Conservation (phyloP, 2,797 vertebrate genomes). For the Galagoides demidoff region DNA sequence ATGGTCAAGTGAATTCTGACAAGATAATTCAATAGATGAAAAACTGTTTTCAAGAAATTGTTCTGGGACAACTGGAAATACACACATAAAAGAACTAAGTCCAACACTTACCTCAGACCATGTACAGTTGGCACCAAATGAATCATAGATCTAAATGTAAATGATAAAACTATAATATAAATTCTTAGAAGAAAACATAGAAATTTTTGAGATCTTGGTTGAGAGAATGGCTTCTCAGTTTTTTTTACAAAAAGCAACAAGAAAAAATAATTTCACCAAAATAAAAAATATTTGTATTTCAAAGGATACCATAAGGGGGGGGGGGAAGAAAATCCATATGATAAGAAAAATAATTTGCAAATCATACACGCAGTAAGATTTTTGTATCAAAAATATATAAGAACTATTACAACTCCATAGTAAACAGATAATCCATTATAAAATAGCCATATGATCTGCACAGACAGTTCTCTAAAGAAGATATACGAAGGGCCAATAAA, state of each 20-base stretch:
- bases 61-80: neutral
- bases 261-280: slow-evolving; percentile 10
- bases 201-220: neutral
- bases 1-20: neutral
- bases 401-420: neutral
- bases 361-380: neutral
- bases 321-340: neutral
- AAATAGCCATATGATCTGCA: neutral
- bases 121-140: neutral
- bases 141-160: neutral
- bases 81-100: neutral
- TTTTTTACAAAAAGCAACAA: neutral
- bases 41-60: neutral
- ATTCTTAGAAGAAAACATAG: neutral
- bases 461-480: neutral
- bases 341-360: neutral
- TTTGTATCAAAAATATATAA: neutral
- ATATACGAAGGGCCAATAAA: neutral
- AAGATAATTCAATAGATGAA: neutral
- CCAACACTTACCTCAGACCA: neutral
- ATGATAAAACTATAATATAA: neutral
- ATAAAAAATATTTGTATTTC: neutral
- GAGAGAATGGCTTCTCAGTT: neutral
- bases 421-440: neutral
- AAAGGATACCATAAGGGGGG: neutral